phyloP scores from a whole-genome alignment of 1,140 invertebrate species.

The Brachionus koreanus region DNA sequence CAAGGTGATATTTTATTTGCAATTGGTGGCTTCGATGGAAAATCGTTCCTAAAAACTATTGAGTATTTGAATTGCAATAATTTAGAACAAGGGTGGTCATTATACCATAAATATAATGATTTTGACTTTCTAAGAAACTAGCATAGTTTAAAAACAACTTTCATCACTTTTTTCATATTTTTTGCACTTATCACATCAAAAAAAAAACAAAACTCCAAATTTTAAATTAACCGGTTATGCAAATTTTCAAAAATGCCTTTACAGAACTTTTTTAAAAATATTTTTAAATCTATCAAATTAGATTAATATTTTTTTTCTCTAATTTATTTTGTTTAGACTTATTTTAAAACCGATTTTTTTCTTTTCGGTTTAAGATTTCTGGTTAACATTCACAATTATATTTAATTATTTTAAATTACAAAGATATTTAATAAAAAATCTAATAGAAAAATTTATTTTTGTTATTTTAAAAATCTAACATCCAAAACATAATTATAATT shows the following conservation, averaged over 20 bases:
- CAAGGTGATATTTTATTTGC: conserved; percentile 30
- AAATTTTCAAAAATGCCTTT: neutral
- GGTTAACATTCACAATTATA: neutral
- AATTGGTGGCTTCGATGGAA: conserved; percentile 42
- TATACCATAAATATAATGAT: conserved; percentile 30
- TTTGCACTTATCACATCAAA: neutral
- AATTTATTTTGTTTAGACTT: neutral
- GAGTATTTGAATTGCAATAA: conserved; percentile 37
- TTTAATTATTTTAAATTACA: neutral
- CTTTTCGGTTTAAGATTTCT: neutral
- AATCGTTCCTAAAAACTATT: conserved; percentile 42
- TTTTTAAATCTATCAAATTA: neutral
- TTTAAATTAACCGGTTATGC: neutral
- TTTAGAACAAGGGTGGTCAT: conserved; percentile 39
- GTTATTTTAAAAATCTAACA: neutral
- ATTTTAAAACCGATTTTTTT: neutral
- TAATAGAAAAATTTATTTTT: neutral
- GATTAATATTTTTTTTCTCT: neutral
- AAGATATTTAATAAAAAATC: neutral
- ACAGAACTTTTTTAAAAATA: neutral
- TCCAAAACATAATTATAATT: too few relatives aligned
- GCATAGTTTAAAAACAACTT: neutral
- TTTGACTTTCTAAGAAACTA: conserved; percentile 24
- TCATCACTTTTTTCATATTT: neutral
- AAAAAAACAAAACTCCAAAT: neutral